phyloP scores from a whole-genome alignment of 2,888 invertebrate species.

The Dyspetes luteomarginatus region DNA sequence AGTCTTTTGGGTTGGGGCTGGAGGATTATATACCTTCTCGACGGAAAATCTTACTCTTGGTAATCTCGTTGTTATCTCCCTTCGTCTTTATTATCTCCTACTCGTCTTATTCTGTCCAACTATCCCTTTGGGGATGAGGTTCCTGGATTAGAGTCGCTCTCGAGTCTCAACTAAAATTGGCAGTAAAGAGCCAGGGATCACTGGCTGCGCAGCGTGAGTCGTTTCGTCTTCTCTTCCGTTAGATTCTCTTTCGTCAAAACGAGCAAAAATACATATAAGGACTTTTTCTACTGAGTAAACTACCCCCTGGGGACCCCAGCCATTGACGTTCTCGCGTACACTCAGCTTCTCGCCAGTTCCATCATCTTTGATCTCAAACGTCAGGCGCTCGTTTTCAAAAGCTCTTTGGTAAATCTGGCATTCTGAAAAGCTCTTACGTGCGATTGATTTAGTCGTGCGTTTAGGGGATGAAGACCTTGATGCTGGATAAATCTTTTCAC shows the following conservation, averaged over 20 bases:
- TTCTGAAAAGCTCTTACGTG: conserved; percentile 16
- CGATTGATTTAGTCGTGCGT: conserved; percentile 44
- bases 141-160: conserved; percentile 37
- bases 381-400: conserved; percentile 40
- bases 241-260: not conserved
- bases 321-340: conserved; percentile 41
- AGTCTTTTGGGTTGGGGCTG: conserved; percentile 15
- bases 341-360: conserved; percentile 20
- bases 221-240: conserved; percentile 6
- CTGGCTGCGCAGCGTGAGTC: not conserved
- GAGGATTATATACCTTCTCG: conserved; percentile 46
- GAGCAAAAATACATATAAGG: not conserved
- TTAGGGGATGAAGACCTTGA: conserved; percentile 5
- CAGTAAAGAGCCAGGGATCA: not conserved
- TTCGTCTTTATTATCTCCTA: conserved; percentile 24
- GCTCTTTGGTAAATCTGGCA: conserved; percentile 30
- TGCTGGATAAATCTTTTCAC: not conserved
- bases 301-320: conserved; percentile 9
- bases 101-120: not conserved
- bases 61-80: conserved; percentile 57
- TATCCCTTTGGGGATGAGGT: conserved; percentile 10
- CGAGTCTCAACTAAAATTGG: conserved; percentile 29
- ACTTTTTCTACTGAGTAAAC: conserved; percentile 33
- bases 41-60: conserved; percentile 45
- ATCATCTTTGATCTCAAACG: conserved; percentile 43